phyloP scores from a whole-genome alignment of 2,888 invertebrate species.

The Pardosa pseudoannulata region DNA sequence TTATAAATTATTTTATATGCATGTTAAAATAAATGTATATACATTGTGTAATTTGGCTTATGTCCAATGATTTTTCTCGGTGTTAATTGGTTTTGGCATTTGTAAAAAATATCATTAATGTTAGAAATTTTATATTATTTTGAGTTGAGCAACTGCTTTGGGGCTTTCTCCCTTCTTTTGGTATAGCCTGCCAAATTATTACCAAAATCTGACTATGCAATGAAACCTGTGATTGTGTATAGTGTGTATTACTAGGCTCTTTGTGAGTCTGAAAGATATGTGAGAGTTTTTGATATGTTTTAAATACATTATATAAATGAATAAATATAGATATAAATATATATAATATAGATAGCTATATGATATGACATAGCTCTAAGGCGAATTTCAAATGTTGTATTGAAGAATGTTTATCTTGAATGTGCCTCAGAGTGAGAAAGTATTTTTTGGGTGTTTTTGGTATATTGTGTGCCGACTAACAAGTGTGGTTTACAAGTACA shows the following conservation, averaged over 20 bases:
- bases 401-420: not conserved
- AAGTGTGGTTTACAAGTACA: not conserved
- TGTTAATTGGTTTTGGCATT: not conserved
- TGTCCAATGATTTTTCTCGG: not conserved
- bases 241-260: constrained; percentile 17
- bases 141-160: too few relatives aligned
- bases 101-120: not conserved
- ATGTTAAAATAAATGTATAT: not conserved
- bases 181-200: constrained; percentile 9
- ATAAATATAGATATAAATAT: constrained; percentile 3
- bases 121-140: not conserved
- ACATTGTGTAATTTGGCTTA: not conserved
- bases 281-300: constrained; percentile 24
- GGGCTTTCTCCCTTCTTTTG: not conserved
- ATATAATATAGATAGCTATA: constrained; percentile 13
- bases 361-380: not conserved
- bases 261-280: not conserved
- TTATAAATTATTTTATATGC: not conserved
- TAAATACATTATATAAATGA: constrained; percentile 9
- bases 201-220: constrained; percentile 21
- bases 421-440: constrained; percentile 28
- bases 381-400: not conserved
- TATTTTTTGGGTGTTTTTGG: not conserved
- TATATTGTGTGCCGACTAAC: not conserved
- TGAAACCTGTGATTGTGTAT: constrained; percentile 36